A percentile compares a stretch with the other conserved stretches of the same genome.
Conservation (phyloP, 2,797 vertebrate genomes). For the Sitta carolinensis region DNA sequence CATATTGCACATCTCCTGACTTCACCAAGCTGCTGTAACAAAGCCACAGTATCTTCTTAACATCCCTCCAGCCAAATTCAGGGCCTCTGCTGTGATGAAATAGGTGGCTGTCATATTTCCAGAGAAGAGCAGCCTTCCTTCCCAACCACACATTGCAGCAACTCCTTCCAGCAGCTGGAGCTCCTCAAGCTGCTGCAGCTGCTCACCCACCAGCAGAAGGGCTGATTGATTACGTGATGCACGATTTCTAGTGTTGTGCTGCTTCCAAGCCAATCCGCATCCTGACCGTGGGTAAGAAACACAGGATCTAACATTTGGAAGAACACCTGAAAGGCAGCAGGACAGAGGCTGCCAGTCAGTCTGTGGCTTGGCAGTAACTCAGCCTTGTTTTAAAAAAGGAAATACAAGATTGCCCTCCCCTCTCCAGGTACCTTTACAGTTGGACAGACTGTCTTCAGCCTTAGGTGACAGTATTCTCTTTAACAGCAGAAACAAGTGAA, state of each 20-base stretch:
- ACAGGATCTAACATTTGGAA: neutral
- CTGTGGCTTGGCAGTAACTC: neutral
- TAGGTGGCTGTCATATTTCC: neutral
- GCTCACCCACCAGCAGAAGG: neutral
- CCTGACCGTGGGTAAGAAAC: neutral
- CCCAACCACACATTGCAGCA: neutral
- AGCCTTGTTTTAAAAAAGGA: neutral
- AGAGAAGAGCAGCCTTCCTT: neutral
- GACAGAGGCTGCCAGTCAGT: neutral
- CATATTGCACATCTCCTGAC: neutral
- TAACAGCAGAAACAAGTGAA: neutral
- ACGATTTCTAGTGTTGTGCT: accelerated
- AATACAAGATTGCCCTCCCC: neutral
- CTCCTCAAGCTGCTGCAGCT: neutral
- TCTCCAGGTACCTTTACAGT: neutral
- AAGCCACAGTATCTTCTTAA: neutral
- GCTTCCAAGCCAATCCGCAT: neutral
- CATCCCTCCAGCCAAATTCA: neutral
- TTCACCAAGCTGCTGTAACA: neutral
- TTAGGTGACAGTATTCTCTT: neutral
- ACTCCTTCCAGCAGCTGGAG: neutral
- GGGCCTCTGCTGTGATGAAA: neutral
- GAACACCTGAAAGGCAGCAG: neutral
- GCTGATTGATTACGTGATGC: no score
- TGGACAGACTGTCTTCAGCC: neutral